phyloP scores from a whole-genome alignment of 1,140 invertebrate species.

The Caenorhabditis briggsae region DNA sequence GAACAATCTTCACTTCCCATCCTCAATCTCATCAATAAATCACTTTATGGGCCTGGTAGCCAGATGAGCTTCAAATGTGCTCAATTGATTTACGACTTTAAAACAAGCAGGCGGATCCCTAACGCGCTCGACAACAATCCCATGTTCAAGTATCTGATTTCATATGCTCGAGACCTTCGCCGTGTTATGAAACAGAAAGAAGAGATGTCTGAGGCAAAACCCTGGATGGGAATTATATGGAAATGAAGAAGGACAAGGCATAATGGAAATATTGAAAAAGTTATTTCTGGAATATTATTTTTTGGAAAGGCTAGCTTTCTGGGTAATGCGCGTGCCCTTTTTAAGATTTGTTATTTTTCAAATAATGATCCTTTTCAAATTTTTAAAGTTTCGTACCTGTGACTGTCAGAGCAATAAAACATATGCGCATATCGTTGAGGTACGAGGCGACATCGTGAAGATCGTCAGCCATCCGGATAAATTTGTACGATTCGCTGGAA shows the following conservation, averaged over 20 bases:
- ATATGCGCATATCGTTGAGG: constrained; percentile 71
- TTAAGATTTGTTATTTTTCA: not conserved
- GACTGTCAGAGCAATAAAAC: constrained; percentile 44
- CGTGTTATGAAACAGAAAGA: constrained; percentile 32
- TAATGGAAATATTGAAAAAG: not conserved
- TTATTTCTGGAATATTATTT: too few species aligned
- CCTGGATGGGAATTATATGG: not conserved
- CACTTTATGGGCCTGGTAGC: not conserved
- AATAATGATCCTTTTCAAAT: not conserved
- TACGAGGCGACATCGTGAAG: constrained; percentile 71
- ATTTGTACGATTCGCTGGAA: constrained; percentile 76
- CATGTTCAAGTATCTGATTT: constrained; percentile 56
- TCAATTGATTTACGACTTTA: constrained; percentile 48
- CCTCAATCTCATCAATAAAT: constrained; percentile 49
- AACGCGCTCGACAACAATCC: constrained; percentile 18
- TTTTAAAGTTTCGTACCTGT: not conserved
- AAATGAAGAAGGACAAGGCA: not conserved
- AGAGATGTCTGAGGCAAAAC: not conserved
- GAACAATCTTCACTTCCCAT: not conserved
- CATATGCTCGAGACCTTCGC: not conserved
- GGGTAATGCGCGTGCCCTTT: too few species aligned
- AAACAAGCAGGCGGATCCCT: constrained; percentile 26
- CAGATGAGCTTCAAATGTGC: constrained; percentile 52
- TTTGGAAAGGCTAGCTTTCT: too few species aligned
- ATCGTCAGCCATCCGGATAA: constrained; percentile 75